Evolutionary conservation across 1,140 invertebrate species (phyloP), one percentile per base, ranked within the genome.

Genomic region (Magallana gigas): DNA sequence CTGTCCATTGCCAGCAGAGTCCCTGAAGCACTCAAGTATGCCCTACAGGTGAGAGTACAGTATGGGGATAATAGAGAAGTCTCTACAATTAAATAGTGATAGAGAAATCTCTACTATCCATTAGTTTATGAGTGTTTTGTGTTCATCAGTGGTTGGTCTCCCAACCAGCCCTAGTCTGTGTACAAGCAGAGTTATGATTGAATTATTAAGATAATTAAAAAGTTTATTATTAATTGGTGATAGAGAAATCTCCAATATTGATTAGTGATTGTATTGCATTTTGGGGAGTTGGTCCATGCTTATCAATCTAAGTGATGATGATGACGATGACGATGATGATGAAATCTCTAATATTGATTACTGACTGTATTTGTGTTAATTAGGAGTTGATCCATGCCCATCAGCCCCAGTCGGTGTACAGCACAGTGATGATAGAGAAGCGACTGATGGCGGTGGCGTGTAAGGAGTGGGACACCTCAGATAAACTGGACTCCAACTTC

Each of bases 1-100:
- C 88, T 95, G 57, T 92, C 93, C 58, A 89, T 94, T 23, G 93
- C 93, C 58, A 92, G 92, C 88, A 91, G 92, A 11, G 89, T 95
- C 16, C 93, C 94, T 29, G 85, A 91, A 23, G 93, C 94, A 56
- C 85, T 95, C 8, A 92, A 92, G 76, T 92, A 94, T 90, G 92
- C 93, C 83, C 87, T 91, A n/a, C 90, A 91, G 91, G 93, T 94
- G 87, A 90, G 88, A 48, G 36, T 48, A 48, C 36, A 48, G 3
- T 4, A 48, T 48, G 36, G 36, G 36, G 0, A 48, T 48, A 48
- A 48, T 48, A 48, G 36, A 48, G 36, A 48, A 48, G 36, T 48
- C 36, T 48, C 36, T 48, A 48, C 36, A 48, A 5, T 4, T 48
- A 48, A 48, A 48, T 48, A 48, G 36, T 48, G 36, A 48, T 48